These are phyloP conservation scores for Glossosoma conforme DNA, from an alignment of 1,140 invertebrate species.

Conservation along the genomic window DNA sequence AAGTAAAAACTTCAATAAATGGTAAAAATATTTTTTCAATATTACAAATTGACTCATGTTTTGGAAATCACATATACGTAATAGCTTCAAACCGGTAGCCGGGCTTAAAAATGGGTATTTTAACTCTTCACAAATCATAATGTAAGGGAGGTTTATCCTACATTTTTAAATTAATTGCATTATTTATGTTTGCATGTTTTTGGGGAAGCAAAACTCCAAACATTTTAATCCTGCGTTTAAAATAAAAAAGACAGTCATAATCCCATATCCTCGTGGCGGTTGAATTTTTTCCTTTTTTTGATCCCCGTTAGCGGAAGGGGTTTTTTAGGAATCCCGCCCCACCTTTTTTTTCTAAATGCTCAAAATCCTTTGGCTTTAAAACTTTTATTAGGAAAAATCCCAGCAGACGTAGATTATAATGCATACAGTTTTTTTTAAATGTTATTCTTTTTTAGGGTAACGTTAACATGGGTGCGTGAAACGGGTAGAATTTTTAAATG, in stretches of 20 bases:
- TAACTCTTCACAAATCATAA: no score
- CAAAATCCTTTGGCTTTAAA: slow-evolving; percentile 32
- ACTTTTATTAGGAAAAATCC: slow-evolving; percentile 32
- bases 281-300: slow-evolving; percentile 29
- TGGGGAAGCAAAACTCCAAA: no score
- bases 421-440: slow-evolving; percentile 28
- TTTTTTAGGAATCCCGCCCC: slow-evolving; percentile 25
- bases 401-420: slow-evolving; percentile 28
- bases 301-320: slow-evolving; percentile 19
- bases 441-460: slow-evolving; percentile 20
- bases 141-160: no score
- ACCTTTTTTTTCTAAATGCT: slow-evolving; percentile 27
- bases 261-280: slow-evolving; percentile 27
- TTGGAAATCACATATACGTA: no score
- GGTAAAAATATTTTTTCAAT: no score
- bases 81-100: no score
- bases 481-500: slow-evolving; percentile 22
- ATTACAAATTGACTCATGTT: no score
- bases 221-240: slow-evolving; percentile 11
- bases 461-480: slow-evolving; percentile 10
- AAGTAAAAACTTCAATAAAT: no score
- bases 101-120: no score
- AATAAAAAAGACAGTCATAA: slow-evolving; percentile 29
- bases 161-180: no score
- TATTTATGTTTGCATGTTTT: no score